Percentiles rank a stretch among this genome's conserved stretches.
phyloP scores from a whole-genome alignment of 2,797 vertebrate genomes.

The Helicolenus hilgendorfi region DNA sequence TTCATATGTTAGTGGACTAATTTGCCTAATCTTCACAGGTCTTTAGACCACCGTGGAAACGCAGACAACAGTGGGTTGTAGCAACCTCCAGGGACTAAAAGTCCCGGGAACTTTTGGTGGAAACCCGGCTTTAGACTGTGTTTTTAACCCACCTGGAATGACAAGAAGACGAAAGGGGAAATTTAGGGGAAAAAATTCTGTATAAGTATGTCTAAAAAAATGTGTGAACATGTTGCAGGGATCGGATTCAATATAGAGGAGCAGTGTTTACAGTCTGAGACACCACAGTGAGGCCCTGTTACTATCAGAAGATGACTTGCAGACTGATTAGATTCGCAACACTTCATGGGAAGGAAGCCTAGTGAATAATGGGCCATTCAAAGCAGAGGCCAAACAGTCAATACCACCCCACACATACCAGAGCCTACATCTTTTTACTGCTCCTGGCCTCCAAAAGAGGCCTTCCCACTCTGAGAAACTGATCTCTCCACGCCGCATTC shows the following conservation, averaged over 20 bases:
- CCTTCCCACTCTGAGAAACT: conserved; percentile 57
- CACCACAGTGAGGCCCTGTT: conserved; percentile 18
- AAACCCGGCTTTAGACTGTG: neutral
- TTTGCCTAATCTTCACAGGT: too few species aligned
- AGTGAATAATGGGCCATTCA: conserved; percentile 81
- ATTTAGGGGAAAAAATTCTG: neutral
- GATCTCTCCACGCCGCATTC: conserved; percentile 70
- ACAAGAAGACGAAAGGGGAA: neutral
- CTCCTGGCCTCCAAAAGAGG: conserved; percentile 38
- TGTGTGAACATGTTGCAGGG: neutral
- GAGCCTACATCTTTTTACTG: conserved; percentile 60
- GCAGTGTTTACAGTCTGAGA: conserved; percentile 4
- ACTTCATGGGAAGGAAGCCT: conserved; percentile 66
- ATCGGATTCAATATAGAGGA: neutral
- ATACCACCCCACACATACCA: conserved; percentile 67
- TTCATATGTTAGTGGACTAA: too few species aligned
- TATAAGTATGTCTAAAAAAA: neutral
- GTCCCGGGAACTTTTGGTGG: too few species aligned
- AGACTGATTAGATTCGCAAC: conserved; percentile 65
- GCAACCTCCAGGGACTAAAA: neutral
- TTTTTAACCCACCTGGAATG: conserved; percentile 12
- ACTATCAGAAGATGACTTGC: conserved; percentile 56
- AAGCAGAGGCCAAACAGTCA: conserved; percentile 77
- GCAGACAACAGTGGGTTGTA: neutral
- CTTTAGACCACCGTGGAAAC: neutral